Conservation (phyloP, 2,888 invertebrate species). For the Spicauda simplicius region DNA sequence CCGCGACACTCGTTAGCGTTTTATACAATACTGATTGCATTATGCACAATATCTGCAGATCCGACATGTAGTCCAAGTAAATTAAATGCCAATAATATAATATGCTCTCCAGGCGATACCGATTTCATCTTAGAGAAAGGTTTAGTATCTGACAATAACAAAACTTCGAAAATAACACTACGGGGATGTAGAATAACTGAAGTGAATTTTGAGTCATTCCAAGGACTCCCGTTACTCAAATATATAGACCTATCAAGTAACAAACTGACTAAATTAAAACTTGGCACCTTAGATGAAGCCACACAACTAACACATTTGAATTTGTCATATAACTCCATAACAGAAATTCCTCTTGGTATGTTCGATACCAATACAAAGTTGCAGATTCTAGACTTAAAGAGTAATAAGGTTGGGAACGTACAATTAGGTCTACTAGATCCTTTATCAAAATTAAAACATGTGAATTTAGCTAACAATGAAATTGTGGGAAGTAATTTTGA, state of each 20-base stretch:
- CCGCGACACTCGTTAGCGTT: neutral
- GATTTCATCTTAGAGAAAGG: conserved; percentile 52
- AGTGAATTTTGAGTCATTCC: conserved; percentile 56
- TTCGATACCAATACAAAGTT: conserved; percentile 60
- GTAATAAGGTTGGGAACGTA: conserved; percentile 52
- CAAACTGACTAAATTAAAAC: conserved; percentile 53
- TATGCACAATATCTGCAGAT: conserved; percentile 3
- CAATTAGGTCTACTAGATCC: conserved; percentile 58
- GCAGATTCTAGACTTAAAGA: conserved; percentile 58
- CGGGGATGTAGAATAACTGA: conserved; percentile 52
- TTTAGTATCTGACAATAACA: conserved; percentile 53
- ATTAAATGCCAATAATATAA: conserved; percentile 18
- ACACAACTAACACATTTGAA: conserved; percentile 53
- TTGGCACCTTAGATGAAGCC: conserved; percentile 59
- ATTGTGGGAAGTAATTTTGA: conserved; percentile 54
- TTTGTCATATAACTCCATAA: conserved; percentile 58
- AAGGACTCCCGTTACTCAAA: conserved; percentile 51
- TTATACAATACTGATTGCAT: neutral
- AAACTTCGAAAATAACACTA: conserved; percentile 49
- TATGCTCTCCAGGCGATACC: conserved; percentile 46
- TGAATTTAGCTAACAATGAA: conserved; percentile 61
- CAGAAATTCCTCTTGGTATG: conserved; percentile 55
- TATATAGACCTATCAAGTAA: conserved; percentile 62
- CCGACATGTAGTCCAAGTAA: conserved; percentile 40
- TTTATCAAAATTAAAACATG: conserved; percentile 50